A percentile compares a stretch with the other conserved stretches of the same genome.
Conservation (phyloP, 2,797 vertebrate genomes). For the Poecile montanus region DNA sequence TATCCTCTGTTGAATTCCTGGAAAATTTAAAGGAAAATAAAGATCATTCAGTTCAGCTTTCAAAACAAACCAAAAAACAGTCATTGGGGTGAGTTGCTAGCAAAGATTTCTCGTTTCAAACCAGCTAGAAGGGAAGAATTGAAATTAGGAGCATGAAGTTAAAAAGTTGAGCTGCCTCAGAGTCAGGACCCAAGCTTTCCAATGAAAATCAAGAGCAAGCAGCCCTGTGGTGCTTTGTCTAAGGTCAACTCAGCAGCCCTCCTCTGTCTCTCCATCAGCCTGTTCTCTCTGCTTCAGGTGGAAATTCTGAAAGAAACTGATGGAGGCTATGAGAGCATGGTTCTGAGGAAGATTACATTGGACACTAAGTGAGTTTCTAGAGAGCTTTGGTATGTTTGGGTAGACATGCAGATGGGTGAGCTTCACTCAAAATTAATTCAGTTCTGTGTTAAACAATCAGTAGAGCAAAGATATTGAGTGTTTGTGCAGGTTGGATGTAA, state of each 20-base stretch:
- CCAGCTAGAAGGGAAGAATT: not conserved
- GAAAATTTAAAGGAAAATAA: not conserved
- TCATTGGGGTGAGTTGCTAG: not conserved
- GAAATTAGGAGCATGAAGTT: not conserved
- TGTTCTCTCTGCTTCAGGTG: not conserved
- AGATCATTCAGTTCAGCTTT: not conserved
- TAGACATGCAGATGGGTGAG: not conserved
- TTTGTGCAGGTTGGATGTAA: accelerated
- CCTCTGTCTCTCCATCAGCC: not conserved
- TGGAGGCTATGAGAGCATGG: not conserved
- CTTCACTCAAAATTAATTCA: not conserved
- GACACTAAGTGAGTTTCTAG: not conserved
- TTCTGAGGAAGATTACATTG: not conserved
- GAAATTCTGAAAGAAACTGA: not conserved
- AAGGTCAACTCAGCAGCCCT: not conserved
- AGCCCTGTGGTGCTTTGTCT: not conserved
- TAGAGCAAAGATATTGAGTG: not conserved
- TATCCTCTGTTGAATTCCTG: not conserved
- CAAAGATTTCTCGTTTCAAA: not conserved
- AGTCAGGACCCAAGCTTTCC: not conserved
- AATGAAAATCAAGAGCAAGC: not conserved
- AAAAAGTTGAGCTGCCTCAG: not conserved
- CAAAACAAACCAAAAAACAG: not conserved
- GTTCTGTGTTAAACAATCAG: not conserved
- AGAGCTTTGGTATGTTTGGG: not conserved